These are phyloP conservation scores for Rhyacichthys aspro DNA, from an alignment of 2,797 vertebrate genomes.

Conservation along the genomic window DNA sequence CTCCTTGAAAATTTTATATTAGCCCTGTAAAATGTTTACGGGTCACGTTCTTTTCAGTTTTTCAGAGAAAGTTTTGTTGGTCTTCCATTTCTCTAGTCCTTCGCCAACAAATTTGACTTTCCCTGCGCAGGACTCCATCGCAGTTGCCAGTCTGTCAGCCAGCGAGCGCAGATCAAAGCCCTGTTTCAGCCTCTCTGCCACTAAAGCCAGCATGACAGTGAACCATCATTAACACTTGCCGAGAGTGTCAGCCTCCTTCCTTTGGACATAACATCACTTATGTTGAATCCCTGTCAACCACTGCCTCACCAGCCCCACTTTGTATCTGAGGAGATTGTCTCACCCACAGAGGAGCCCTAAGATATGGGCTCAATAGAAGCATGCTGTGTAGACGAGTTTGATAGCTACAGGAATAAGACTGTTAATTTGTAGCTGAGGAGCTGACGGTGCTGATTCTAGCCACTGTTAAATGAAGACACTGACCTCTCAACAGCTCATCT, in stretches of 20 bases:
- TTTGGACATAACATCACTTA: constrained; percentile 50
- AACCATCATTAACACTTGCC: constrained; percentile 65
- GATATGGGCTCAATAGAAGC: constrained; percentile 27
- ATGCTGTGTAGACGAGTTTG: constrained; percentile 29
- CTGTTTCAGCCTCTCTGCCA: constrained; percentile 56
- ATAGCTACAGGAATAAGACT: no score
- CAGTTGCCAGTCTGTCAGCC: constrained; percentile 54
- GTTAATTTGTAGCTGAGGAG: constrained; percentile 53
- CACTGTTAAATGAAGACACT: constrained; percentile 43
- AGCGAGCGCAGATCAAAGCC: constrained; percentile 64
- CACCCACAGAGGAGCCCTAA: constrained; percentile 11
- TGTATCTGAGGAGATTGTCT: constrained; percentile 45
- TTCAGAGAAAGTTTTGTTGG: constrained; percentile 16
- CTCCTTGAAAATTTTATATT: constrained; percentile 11
- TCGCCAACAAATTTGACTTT: constrained; percentile 61
- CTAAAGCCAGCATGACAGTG: constrained; percentile 59
- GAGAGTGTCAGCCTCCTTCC: constrained; percentile 46
- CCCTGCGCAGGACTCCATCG: constrained; percentile 52
- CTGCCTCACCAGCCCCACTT: constrained; percentile 30
- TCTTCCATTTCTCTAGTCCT: constrained; percentile 30
- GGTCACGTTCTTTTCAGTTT: constrained; percentile 15
- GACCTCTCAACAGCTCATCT: constrained; percentile 58
- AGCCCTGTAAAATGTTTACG: constrained; percentile 29
- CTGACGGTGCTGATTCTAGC: constrained; percentile 61
- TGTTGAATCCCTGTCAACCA: constrained; percentile 33